Evolutionary conservation across 2,888 invertebrate genomes (phyloP).

Genomic region (Euphydryas editha): DNA sequence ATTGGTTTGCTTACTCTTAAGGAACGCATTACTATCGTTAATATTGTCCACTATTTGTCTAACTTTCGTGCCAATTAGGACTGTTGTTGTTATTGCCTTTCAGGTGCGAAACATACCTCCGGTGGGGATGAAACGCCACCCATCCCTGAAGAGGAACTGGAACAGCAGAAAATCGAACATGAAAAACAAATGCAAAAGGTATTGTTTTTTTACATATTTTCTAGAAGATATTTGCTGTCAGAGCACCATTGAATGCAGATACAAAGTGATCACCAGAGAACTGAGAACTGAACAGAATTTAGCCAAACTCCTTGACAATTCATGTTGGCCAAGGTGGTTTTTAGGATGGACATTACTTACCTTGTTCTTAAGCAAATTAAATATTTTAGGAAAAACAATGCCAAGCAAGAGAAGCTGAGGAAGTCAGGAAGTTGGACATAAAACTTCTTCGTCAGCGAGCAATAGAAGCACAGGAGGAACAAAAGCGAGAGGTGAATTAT

Average conservation of each 20-base stretch:
- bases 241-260: background rate
- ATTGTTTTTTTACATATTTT: background rate
- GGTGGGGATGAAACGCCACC: slow-evolving; percentile 81
- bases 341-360: too few relatives aligned
- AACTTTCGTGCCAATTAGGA: background rate
- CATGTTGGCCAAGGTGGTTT: too few relatives aligned
- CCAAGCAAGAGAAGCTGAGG: slow-evolving; percentile 83
- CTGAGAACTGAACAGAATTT: background rate
- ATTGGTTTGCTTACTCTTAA: slow-evolving; percentile 16
- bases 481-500: slow-evolving; percentile 77
- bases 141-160: slow-evolving; percentile 77
- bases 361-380: background rate
- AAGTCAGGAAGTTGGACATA: slow-evolving; percentile 83
- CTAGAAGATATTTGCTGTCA: background rate
- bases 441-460: slow-evolving; percentile 85
- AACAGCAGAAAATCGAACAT: slow-evolving; percentile 86
- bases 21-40: slow-evolving; percentile 4
- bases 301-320: too few relatives aligned
- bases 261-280: background rate
- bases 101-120: slow-evolving; percentile 78
- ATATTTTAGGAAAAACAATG: slow-evolving; percentile 77
- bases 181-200: slow-evolving; percentile 84
- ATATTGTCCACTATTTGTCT: background rate
- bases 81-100: slow-evolving; percentile 8
- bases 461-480: slow-evolving; percentile 82